Evolutionary conservation across 2,888 invertebrate genomes (phyloP).

Genomic region (Griposia aprilina): DNA sequence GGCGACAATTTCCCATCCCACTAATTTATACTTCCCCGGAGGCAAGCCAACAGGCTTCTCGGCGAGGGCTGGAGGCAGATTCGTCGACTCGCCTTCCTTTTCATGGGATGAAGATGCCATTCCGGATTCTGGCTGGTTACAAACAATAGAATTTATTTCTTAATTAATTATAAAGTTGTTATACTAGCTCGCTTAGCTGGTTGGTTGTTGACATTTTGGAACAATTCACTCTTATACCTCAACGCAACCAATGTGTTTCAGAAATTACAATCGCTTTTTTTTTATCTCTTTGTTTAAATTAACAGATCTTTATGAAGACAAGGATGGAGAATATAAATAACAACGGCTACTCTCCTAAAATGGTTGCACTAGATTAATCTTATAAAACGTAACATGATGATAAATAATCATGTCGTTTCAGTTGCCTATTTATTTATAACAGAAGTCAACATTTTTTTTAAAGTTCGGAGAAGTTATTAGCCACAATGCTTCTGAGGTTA

Average conservation of each 20-base stretch:
- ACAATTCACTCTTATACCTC: background rate
- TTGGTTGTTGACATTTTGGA: background rate
- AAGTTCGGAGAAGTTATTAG: too few species aligned
- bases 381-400: too few species aligned
- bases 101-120: constrained; percentile 4
- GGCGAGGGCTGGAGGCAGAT: constrained; percentile 82
- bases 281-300: background rate
- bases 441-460: too few species aligned
- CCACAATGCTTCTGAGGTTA: background rate
- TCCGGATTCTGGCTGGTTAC: background rate
- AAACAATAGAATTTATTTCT: constrained; percentile 9
- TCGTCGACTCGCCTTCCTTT: constrained; percentile 64
- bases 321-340: background rate
- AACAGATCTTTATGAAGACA: background rate
- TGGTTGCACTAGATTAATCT: background rate
- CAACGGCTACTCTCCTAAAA: background rate
- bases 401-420: too few species aligned
- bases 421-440: too few species aligned
- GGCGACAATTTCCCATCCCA: constrained; percentile 96
- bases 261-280: background rate
- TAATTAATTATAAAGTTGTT: background rate
- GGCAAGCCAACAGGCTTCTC: constrained; percentile 90
- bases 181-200: background rate
- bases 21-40: constrained; percentile 93
- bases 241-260: background rate